Evolutionary conservation across 2,888 invertebrate genomes (phyloP), one percentile per base, ranked within the genome.

Genomic region (Erpobdella octoculata): DNA sequence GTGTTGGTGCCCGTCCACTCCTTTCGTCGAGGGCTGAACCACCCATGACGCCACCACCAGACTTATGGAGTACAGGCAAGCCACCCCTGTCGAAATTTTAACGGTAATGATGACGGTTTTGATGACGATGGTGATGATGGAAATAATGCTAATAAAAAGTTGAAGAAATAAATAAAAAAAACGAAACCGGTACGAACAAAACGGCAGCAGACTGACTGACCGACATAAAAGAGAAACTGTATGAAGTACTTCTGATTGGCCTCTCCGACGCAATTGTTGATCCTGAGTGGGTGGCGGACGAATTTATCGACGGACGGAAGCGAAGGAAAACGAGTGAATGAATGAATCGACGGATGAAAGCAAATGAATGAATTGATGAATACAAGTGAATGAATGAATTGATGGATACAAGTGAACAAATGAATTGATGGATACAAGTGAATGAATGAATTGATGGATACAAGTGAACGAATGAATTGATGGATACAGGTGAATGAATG

Each of bases 31-130:
- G 79, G 90, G 90, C 37, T 89, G 80, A 73, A 86, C 67, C 12
- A 89, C 81, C 90, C 90, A 91, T 0, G 90, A 89, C 65, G 87
- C 84, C 41, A 89, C 86, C 58, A 91, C 89, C 78, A 91, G 84
- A n/a, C 84, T 84, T 58, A 90, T 73, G 28, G 74, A 64, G 61
- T 77, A 77, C 18, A 77, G 33, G 66, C 75, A 73, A 15, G 72
- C 61, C 31, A 75, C 18, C 18, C 76, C 77, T 77, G 71, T 0
- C 67, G 18, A 4, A 3, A 18, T 64, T 6, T 18, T 31, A 15
- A 35, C 3, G 12, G 28, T 64, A 9, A 33, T 64, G 64, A 35
- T 64, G 64, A 64, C 35, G 6, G 1, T 64, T 31, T n/a, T 3
- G 46, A 2, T 3, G 61, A 25, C 28, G 28, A 59, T 59, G 31